Conservation (phyloP, 92 coral and sea anemone genomes). For the Actinernus sp. region DNA sequence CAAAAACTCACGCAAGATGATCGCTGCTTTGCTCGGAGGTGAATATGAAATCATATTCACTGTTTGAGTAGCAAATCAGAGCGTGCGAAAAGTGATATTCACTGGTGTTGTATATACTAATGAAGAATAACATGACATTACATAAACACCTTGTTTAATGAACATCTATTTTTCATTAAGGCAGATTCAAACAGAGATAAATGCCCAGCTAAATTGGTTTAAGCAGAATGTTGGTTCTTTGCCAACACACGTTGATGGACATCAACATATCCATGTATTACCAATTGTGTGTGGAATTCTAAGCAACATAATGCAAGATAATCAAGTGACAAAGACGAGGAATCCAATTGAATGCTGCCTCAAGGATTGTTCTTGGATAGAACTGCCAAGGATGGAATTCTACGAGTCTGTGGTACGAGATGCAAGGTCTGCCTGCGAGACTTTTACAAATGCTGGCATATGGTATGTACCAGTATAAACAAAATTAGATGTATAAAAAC, state of each 20-base stretch:
- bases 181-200: conserved; percentile 77
- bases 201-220: conserved; percentile 82
- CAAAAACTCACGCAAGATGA: no score
- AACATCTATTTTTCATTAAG: conserved; percentile 1
- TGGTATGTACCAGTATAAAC: conserved; percentile 31
- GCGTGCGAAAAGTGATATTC: no score
- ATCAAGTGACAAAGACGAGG: conserved; percentile 68
- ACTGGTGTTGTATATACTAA: no score
- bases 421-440: conserved; percentile 46
- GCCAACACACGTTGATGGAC: conserved; percentile 96
- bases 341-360: conserved; percentile 72
- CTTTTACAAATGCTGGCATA: conserved; percentile 57
- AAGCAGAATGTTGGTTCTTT: conserved; percentile 53
- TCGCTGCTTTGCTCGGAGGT: no score
- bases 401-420: conserved; percentile 64
- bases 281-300: conserved; percentile 65
- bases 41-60: no score
- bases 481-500: neutral
- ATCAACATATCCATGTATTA: conserved; percentile 91
- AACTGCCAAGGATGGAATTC: conserved; percentile 57
- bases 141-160: no score
- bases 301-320: conserved; percentile 57
- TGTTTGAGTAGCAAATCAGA: no score
- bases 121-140: no score
- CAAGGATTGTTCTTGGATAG: conserved; percentile 59